Percentiles rank a stretch among this genome's conserved stretches.
Evolutionary conservation across 2,113 vertebrate genomes (phyloP).

Genomic region (Lota lota): DNA sequence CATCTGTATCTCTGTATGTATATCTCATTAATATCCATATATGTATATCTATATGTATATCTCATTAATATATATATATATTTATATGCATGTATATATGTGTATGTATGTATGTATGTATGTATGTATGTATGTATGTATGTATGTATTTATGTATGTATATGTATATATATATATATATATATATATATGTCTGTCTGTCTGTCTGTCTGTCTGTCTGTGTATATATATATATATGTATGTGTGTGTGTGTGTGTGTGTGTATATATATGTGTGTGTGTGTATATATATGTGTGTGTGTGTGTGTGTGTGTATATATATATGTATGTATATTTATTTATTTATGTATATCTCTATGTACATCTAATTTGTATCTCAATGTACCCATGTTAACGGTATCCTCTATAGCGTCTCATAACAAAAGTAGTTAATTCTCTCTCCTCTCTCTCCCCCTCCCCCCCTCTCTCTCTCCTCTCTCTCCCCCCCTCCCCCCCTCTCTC

Average conservation of each 20-base stretch:
- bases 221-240: background rate
- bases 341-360: too few species aligned
- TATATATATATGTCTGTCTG: background rate
- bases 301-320: conserved; percentile 1
- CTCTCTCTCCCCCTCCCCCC: too few species aligned
- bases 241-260: background rate
- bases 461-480: too few species aligned
- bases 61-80: too few species aligned
- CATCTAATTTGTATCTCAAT: too few species aligned
- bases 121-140: background rate
- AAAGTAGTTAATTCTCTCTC: too few species aligned
- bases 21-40: too few species aligned
- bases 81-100: too few species aligned
- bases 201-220: background rate
- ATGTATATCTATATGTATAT: background rate
- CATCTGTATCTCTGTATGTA: too few species aligned
- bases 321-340: conserved; percentile 20
- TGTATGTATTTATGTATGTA: background rate
- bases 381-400: too few species aligned
- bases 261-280: background rate
- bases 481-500: too few species aligned
- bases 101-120: background rate
- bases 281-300: background rate
- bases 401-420: too few species aligned
- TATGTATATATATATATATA: background rate